Base-by-base conservation (phyloP, 2,888 invertebrate genomes). In the Torymus aiolomorphi region DNA sequence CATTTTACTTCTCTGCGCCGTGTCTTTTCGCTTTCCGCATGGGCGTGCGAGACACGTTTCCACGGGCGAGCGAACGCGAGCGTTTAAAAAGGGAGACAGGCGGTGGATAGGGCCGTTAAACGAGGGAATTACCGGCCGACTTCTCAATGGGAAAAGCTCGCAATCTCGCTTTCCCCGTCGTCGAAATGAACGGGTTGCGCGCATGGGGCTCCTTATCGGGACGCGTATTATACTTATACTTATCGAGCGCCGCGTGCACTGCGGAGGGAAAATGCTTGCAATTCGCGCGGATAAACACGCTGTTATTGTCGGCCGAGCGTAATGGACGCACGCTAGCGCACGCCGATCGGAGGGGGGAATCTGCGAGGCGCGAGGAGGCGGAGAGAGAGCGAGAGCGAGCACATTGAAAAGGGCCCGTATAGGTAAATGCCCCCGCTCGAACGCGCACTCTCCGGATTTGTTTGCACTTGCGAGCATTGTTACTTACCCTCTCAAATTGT, bases 111-210 rank as follows among this genome's bases (percentile, higher is more conserved):
- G 63, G 31, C 31, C 62, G 56, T 71, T 77, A 77, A 77, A 65
- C 18, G 57, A 52, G 31, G 62, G 20, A 71, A 71, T 77, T 77
- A 71, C 62, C 62, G 67, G 18, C 52, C 31, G 31, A 31, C 18
- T 49, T 61, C 52, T 51, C 24, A 62, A 49, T 42, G 63, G 56
- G 62, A 13, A 24, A 62, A 67, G 42, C 31, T 31, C 31, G 31
- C 42, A 56, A 70, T 76, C 62, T 63, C 49, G 67, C 31, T 56
- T 61, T 75, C 31, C 54, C 31, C 54, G n/a, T 24, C 57, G 65
- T 49, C n/a, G 59, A 67, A 75, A 75, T 75, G 67, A 75, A 66
- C 74, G 66, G 51, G 66, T 13, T 24, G 66, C 16, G n/a, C 16
- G 24, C 52, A 62, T 3, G 31, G 4, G 31, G 31, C 4, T 31